Base-by-base conservation (phyloP, 2,113 vertebrate species). In the Antechinus stuartii region DNA sequence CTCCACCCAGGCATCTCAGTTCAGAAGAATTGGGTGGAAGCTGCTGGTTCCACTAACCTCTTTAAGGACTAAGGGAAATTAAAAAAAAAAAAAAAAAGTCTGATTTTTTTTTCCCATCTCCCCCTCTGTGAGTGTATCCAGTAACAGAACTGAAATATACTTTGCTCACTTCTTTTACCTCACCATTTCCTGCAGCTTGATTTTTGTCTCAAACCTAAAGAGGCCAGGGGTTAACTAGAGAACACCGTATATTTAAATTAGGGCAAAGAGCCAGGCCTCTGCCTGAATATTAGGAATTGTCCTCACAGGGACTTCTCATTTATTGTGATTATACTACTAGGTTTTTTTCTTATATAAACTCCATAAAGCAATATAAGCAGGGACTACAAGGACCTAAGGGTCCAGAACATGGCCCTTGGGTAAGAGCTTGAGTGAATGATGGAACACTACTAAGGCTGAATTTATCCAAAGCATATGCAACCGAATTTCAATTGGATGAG, bases 141-240 rank as follows among this genome's bases (percentile, higher is more conserved):
- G 16, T n/a, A 76, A 76, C 61, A 76, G 35, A 35, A 84, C 7
- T 84, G 68, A 84, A 42, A 84, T 2, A 42, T 8, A 84, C 35
- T 97, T 92, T 97, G n/a, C 16, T 84, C n/a, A 22, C 68, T 84
- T 84, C 35, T 84, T 84, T 84, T 42, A 42, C 7, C n/a, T 84
- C 22, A 42, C 42, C n/a, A 84, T 84, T 84, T 84, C 68, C 68
- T 23, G n/a, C 42, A 42, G 8, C n/a, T 84, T 84, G 68, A 42
- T 42, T 84, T 84, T 42, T 42, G n/a, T 23, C 68, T 84, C 68
- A 84, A 76, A 19, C 14, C n/a, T 76, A 76, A 42, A 42, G 68
- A 84, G n/a, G n/a, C 6, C n/a, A 84, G 68, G n/a, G n/a, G n/a
- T 84, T 84, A 84, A 6, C 16, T 22, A 22, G 35, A 84, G 68